Base-by-base conservation (phyloP, 1,140 invertebrate genomes). In the Dendrolimus punctatus region DNA sequence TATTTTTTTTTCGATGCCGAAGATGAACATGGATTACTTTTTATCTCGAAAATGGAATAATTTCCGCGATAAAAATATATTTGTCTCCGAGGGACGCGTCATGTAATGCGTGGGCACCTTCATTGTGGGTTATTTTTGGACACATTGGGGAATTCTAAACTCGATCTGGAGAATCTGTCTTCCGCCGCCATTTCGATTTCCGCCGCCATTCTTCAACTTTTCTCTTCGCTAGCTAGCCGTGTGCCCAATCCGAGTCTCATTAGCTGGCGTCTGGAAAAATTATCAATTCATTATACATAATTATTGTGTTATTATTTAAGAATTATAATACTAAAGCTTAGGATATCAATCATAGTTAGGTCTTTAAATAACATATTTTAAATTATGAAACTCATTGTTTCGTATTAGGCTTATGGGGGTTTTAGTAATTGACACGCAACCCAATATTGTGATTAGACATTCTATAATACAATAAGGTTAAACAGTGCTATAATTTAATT, bases 181-280 rank as follows among this genome's bases (percentile, higher is more conserved):
- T n/a, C 43, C 5, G 43, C 6, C 5, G n/a, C 43, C 43, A 10
- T 5, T n/a, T 4, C 6, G 5, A 23, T 23, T 23, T 23, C 23
- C 23, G 23, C 43, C 6, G 43, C 48, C 40, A 62, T 62, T 64
- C 56, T 63, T 58, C 57, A 51, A 49, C 49, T 55, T 43, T 43
- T 58, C 53, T 57, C 46, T 59, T 64, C 58, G 53, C 55, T 62
- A 48, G 57, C 57, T 46, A 58, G 62, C 57, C 59, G 73, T 66
- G 63, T 62, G 46, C 55, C 62, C 61, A 64, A 56, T 54, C 53
- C 42, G 58, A 57, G 58, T 62, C 60, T 60, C 48, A 8, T 55
- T 58, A 48, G 55, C 62, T 69, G 60, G 60, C 63, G 51, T 58
- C 58, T 55, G 65, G 62, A 53, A 57, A 66, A 52, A 61, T 45